Base-by-base conservation (phyloP, 2,113 vertebrate genomes). In the Salvelinus sp. region DNA sequence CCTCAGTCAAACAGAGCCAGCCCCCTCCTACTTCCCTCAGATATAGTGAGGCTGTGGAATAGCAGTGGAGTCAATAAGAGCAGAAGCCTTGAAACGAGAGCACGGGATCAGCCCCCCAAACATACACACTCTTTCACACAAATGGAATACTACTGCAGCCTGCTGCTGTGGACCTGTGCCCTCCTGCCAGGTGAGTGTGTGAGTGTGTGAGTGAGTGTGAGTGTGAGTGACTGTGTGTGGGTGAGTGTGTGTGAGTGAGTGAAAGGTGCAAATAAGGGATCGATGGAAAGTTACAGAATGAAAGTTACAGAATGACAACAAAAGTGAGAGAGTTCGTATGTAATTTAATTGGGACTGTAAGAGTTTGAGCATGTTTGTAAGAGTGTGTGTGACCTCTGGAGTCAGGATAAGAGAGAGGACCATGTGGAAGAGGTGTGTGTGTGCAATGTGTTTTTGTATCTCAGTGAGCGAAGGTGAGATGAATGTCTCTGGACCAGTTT, bases 151-250 rank as follows among this genome's bases (percentile, higher is more conserved):
- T 20, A 48, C 18, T 73, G 23, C 2, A 74, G 80, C 4, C 77
- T 89, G 50, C 71, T 87, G 84, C 78, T 88, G 78, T 87, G 72
- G 84, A 87, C 74, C 84, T 90, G 83, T 80, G 83, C 80, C 77
- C 48, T 89, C 30, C 75, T 88, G 77, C 86, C 89, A 90, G 87
- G 90, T 91, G n/a, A 22, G 58, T 62, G 58, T 18, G 22, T 16
- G 58, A 14, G 63, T 60, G 60, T 13, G n/a, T 20, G 30, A 50
- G 23, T 63, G 14, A 44, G 70, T 74, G 68, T 4, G 2, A 3
- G n/a, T 10, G 38, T 60, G 66, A 10, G 22, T 69, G 44, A 22
- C 14, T 22, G 44, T 70, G 69, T 10, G 18, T 76, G n/a, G 14
- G 7, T 25, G 33, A 14, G 72, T 62, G 62, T 6, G n/a, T 18